A percentile compares a stretch with the other conserved stretches of the same genome.
These are phyloP conservation scores for Pteruthius melanotis DNA, from an alignment of 2,113 vertebrate genomes.

Conservation along the genomic window DNA sequence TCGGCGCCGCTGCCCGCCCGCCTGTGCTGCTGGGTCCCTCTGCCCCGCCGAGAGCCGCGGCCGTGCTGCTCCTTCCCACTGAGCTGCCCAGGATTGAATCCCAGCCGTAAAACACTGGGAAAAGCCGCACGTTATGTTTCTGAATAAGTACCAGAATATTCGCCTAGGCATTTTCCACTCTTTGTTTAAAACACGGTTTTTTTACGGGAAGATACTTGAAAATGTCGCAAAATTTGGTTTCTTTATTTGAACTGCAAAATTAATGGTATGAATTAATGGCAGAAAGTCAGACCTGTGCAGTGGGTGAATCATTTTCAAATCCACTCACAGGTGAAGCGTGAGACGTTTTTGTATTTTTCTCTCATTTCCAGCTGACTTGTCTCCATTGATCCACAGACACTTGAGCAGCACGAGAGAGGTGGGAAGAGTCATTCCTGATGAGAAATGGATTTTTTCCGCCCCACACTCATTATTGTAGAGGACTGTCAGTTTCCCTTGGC, in stretches of 20 bases:
- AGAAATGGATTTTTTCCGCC: constrained; percentile 30
- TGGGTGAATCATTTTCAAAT: not conserved
- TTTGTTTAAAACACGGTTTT: not conserved
- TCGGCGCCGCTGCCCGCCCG: accelerated
- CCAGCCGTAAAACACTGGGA: not conserved
- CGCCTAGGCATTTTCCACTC: not conserved
- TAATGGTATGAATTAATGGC: not conserved
- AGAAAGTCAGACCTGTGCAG: not conserved
- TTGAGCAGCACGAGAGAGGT: not conserved
- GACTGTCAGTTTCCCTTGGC: constrained; percentile 39
- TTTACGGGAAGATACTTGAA: not conserved
- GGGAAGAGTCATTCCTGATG: constrained; percentile 27
- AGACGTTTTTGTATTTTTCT: not conserved
- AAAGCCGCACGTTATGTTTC: not conserved
- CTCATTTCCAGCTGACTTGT: constrained; percentile 16
- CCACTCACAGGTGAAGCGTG: not conserved
- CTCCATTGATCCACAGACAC: constrained; percentile 6
- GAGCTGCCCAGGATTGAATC: not conserved
- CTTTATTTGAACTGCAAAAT: not conserved
- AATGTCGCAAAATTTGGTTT: not conserved
- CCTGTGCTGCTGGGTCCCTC: accelerated
- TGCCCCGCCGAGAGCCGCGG: not conserved
- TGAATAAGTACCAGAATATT: not conserved
- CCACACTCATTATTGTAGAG: not conserved
- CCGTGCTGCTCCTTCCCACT: not conserved